These are phyloP conservation scores for Oreocharis arfaki DNA, from an alignment of 2,113 vertebrate genomes.

Conservation along the genomic window DNA sequence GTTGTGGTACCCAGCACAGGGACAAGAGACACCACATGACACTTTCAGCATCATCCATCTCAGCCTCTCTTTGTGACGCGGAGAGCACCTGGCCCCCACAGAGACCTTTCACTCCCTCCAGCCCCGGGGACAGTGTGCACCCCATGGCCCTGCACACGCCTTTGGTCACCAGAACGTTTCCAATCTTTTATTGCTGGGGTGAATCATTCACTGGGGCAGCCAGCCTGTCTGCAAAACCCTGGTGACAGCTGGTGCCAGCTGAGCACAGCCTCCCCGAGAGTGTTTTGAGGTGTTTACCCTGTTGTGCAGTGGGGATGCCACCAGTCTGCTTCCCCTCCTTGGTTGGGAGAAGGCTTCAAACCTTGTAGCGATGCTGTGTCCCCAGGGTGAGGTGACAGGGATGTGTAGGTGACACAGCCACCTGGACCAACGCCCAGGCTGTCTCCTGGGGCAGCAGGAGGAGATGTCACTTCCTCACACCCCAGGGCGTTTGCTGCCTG, in stretches of 20 bases:
- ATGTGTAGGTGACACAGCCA: background rate
- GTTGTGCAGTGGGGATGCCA: rapidly evolving
- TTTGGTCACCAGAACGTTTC: background rate
- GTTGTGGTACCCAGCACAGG: rapidly evolving
- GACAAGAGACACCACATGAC: rapidly evolving
- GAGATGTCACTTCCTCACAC: background rate
- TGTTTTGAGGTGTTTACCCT: background rate
- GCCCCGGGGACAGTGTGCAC: rapidly evolving
- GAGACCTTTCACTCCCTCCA: background rate
- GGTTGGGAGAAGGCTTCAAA: rapidly evolving
- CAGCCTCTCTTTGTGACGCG: background rate
- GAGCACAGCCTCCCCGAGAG: rapidly evolving
- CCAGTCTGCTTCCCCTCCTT: background rate
- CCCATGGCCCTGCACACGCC: rapidly evolving
- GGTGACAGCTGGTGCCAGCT: background rate
- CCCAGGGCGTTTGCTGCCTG: background rate
- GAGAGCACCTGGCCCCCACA: too few species aligned
- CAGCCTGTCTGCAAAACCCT: background rate
- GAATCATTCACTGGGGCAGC: background rate
- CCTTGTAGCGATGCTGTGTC: rapidly evolving
- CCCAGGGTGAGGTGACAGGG: background rate
- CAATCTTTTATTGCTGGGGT: background rate
- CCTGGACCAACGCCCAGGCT: background rate
- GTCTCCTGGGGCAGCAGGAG: background rate
- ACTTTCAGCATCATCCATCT: background rate